Base-by-base conservation (phyloP, 2,113 vertebrate genomes). In the Drymodes brunneopygia region DNA sequence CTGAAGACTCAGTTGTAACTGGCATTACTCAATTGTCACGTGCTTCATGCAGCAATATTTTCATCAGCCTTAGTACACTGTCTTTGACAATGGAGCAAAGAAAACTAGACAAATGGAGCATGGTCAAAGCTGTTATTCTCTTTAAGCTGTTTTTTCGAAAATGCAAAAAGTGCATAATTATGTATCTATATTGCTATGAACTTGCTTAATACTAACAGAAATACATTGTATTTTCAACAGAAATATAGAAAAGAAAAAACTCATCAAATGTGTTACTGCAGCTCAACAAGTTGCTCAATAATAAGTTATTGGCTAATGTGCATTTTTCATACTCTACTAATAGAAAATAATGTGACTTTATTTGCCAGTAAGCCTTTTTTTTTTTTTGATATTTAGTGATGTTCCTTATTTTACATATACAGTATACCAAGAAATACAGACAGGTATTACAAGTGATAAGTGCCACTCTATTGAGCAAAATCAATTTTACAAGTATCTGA, bases 11-110 rank as follows among this genome's bases (percentile, higher is more conserved):
- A 42, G 9, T 9, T 77, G 9, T 27, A 80, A 65, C 11, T 50
- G 28, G 2, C 12, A 12, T 51, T 29, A 74, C 28, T 62, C 25
- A 45, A 11, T 25, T 19, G 5, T 53, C 29, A 71, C 0, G 0
- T 2, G 11, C 7, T 47, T 53, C 40, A 12, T 19, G n/a, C 20
- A 70, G 8, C 38, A 84, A n/a, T 48, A 61, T n/a, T 17, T 86
- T 83, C 9, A 35, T 15, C 45, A 69, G 6, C 7, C 20, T 74
- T 85, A 67, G 12, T 42, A 71, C n/a, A 25, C 48, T 69, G 33
- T 47, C 44, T 83, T 81, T 83, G 40, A 65, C 8, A 88, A 27
- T 6, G 15, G 6, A 69, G 15, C 7, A 84, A 81, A 89, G 24
- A 11, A 53, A 80, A 40, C 5, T 5, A 53, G 58, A n/a, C 3